A percentile compares a stretch with the other conserved stretches of the same genome.
Evolutionary conservation across 2,113 vertebrate species (phyloP).

Genomic region (Aegypius monachus): DNA sequence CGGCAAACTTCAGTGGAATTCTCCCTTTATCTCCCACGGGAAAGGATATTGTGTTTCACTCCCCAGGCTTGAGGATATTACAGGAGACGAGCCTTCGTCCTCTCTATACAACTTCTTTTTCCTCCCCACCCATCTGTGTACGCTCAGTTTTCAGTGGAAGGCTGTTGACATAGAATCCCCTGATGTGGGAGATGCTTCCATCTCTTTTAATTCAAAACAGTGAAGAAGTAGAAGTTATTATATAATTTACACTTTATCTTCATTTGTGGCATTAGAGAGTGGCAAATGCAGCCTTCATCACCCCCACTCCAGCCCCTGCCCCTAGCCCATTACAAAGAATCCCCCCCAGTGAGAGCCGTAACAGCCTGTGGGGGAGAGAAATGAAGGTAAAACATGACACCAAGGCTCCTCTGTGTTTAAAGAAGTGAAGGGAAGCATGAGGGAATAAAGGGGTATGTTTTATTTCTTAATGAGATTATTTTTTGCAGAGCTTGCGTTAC

Average conservation of each 20-base stretch:
- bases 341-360: rapidly evolving
- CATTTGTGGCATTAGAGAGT: neutral
- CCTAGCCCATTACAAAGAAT: neutral
- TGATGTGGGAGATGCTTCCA: neutral
- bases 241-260: neutral
- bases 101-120: neutral
- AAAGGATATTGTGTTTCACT: neutral
- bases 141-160: neutral
- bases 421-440: neutral
- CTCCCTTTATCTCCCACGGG: neutral
- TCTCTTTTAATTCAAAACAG: neutral
- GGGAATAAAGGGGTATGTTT: neutral
- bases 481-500: conserved; percentile 6
- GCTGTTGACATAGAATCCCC: neutral
- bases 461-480: conserved; percentile 39
- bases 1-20: neutral
- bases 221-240: neutral
- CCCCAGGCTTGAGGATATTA: neutral
- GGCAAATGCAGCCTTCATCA: neutral
- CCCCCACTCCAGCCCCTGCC: rapidly evolving
- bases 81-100: neutral
- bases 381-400: neutral
- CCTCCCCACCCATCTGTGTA: no score
- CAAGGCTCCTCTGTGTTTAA: neutral
- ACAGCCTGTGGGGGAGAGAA: neutral